Conservation (phyloP, 2,113 vertebrate genomes). For the Perca flavescens region DNA sequence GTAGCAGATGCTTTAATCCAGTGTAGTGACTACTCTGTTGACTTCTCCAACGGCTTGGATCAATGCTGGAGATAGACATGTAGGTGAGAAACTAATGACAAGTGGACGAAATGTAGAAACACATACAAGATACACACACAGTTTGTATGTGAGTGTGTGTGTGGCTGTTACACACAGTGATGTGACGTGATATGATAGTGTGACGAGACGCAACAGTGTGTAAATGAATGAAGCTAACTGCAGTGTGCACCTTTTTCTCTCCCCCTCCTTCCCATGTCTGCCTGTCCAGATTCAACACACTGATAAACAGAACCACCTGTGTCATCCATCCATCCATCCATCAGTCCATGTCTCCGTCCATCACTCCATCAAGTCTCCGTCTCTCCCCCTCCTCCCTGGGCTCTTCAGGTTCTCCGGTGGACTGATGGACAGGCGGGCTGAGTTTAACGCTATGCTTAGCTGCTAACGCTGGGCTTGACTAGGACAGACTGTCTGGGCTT, state of each 20-base stretch:
- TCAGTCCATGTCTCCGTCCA: constrained; percentile 49
- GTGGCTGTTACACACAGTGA: constrained; percentile 38
- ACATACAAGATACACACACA: constrained; percentile 12
- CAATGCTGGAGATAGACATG: constrained; percentile 52
- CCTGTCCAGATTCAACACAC: constrained; percentile 71
- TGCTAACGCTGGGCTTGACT: constrained; percentile 65
- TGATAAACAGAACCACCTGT: constrained; percentile 21
- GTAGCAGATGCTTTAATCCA: constrained; percentile 75
- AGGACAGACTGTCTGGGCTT: constrained; percentile 62
- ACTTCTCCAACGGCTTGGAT: constrained; percentile 71
- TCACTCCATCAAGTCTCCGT: constrained; percentile 33
- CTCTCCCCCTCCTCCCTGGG: constrained; percentile 30
- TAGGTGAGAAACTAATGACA: constrained; percentile 29
- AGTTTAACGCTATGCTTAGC: constrained; percentile 62
- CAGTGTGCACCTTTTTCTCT: constrained; percentile 41
- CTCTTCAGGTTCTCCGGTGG: constrained; percentile 53
- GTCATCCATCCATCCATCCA: constrained; percentile 49
- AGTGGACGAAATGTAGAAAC: constrained; percentile 43
- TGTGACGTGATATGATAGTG: constrained; percentile 9
- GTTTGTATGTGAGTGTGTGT: constrained; percentile 38
- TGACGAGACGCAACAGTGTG: constrained; percentile 22
- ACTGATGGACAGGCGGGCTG: constrained; percentile 58
- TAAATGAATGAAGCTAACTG: constrained; percentile 58
- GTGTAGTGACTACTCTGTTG: constrained; percentile 84
- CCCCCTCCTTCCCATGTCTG: constrained; percentile 62